Evolutionary conservation across 2,797 vertebrate genomes (phyloP).

Genomic region (Amniataba percoides): DNA sequence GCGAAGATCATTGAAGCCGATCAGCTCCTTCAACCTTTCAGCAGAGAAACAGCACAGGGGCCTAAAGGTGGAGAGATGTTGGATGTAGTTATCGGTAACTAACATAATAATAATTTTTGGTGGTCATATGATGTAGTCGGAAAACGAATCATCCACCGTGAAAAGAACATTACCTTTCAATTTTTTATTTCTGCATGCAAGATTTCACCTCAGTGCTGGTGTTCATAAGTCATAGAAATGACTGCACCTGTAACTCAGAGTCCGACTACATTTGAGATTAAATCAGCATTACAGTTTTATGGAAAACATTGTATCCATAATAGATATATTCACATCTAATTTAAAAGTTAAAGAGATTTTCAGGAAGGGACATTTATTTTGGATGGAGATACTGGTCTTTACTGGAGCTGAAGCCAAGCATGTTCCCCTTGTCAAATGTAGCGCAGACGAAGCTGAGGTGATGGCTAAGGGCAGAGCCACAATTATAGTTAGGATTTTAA

Average conservation of each 20-base stretch:
- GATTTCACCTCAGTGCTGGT: constrained; percentile 1
- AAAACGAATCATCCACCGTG: constrained; percentile 9
- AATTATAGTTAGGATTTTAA: constrained; percentile 6
- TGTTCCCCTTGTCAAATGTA: neutral
- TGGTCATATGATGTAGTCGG: constrained; percentile 7
- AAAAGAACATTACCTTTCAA: constrained; percentile 9
- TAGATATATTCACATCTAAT: neutral
- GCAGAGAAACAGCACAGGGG: constrained; percentile 16
- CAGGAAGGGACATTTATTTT: constrained; percentile 2
- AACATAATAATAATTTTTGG: constrained; percentile 26
- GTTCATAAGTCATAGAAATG: constrained; percentile 17
- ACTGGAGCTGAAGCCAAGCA: neutral
- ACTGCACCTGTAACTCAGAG: neutral
- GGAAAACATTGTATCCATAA: neutral
- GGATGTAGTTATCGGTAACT: constrained; percentile 39
- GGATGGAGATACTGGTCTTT: constrained; percentile 17
- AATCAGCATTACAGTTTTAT: constrained; percentile 13
- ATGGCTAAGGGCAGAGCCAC: neutral
- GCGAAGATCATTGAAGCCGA: constrained; percentile 73
- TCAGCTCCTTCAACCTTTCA: constrained; percentile 48
- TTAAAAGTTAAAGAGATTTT: neutral
- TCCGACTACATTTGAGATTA: constrained; percentile 13
- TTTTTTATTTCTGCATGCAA: constrained; percentile 1
- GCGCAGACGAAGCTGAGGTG: neutral
- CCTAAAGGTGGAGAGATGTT: constrained; percentile 48